phyloP scores from a whole-genome alignment of 2,797 vertebrate species.

The Gallirallus australis region DNA sequence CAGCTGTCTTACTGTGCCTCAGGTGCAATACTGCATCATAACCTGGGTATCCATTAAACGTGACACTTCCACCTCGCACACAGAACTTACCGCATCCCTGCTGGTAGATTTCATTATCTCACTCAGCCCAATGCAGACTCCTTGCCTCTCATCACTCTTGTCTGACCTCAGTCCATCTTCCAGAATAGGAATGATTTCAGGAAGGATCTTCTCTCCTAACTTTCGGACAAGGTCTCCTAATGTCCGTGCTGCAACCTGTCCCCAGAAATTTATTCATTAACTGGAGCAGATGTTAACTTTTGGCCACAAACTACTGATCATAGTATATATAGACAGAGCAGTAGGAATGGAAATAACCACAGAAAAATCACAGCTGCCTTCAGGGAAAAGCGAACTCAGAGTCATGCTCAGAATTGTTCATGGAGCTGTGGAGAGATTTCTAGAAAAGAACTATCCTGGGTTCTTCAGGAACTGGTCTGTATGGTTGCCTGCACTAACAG shows the following conservation, averaged over 20 bases:
- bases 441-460: background rate
- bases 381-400: background rate
- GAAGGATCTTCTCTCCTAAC: slow-evolving; percentile 97
- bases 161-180: slow-evolving; percentile 94
- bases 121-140: slow-evolving; percentile 95
- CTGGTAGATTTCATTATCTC: slow-evolving; percentile 99
- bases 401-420: background rate
- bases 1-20: background rate
- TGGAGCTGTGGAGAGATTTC: background rate
- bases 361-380: background rate
- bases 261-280: background rate
- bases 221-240: slow-evolving; percentile 97
- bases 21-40: background rate
- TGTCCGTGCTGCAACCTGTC: slow-evolving; percentile 94
- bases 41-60: background rate
- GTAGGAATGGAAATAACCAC: background rate
- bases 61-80: background rate
- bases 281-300: background rate
- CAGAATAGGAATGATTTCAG: slow-evolving; percentile 98
- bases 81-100: slow-evolving; percentile 89
- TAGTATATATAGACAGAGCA: background rate
- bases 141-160: slow-evolving; percentile 97
- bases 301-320: background rate
- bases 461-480: background rate
- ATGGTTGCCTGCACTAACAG: background rate